A percentile compares a stretch with the other conserved stretches of the same genome.
Conservation (phyloP, 2,113 vertebrate species). For the Columba janthina region DNA sequence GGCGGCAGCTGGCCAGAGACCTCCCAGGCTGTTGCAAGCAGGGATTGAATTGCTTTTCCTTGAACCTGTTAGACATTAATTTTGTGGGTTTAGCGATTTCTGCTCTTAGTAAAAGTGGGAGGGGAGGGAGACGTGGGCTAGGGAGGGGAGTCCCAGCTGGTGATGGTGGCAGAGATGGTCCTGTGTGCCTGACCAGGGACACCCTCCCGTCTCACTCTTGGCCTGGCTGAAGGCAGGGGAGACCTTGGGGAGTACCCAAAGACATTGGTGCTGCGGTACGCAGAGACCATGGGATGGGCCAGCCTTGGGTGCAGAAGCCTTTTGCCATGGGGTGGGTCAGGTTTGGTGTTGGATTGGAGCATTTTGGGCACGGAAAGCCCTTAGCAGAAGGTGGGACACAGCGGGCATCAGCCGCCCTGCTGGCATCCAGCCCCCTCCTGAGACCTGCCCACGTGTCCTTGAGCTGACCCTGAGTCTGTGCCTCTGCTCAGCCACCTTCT, state of each 20-base stretch:
- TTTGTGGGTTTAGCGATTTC: conserved; percentile 20
- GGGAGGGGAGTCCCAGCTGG: neutral
- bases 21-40: conserved; percentile 9
- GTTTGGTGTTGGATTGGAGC: neutral
- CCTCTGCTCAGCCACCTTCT: rapidly evolving
- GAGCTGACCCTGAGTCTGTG: neutral
- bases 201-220: neutral
- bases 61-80: conserved; percentile 19
- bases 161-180: rapidly evolving
- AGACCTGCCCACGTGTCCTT: neutral
- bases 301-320: neutral
- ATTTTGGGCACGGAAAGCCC: neutral
- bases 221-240: no score
- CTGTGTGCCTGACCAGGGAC: neutral
- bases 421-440: neutral
- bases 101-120: neutral
- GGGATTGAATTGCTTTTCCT: neutral
- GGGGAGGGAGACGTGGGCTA: neutral
- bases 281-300: neutral
- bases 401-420: rapidly evolving
- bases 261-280: neutral
- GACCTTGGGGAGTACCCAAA: neutral
- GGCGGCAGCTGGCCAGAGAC: neutral
- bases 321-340: neutral
- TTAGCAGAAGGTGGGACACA: neutral